phyloP scores from a whole-genome alignment of 1,140 invertebrate genomes.

The Sarcophaga peregrina region DNA sequence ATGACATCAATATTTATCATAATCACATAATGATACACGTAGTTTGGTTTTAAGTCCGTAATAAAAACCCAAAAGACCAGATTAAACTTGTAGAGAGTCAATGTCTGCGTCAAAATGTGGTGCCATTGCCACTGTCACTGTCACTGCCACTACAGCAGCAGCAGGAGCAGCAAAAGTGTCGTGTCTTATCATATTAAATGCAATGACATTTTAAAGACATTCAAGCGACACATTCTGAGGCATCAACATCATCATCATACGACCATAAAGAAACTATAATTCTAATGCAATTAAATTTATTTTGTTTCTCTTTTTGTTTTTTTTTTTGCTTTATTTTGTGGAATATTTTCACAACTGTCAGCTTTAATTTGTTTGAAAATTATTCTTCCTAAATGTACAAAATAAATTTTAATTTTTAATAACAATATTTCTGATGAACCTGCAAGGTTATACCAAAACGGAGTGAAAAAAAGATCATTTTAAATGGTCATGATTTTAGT shows the following conservation, averaged over 20 bases:
- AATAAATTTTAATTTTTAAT: too few relatives aligned
- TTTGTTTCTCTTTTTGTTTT: too few relatives aligned
- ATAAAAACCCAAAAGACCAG: neutral
- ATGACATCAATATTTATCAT: conserved; percentile 27
- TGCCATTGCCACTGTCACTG: neutral
- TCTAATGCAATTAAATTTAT: too few relatives aligned
- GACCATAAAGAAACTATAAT: neutral
- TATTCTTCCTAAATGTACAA: neutral
- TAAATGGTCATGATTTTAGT: conserved; percentile 7
- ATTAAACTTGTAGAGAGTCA: conserved; percentile 16
- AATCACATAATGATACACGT: neutral
- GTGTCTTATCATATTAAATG: neutral
- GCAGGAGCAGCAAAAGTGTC: neutral
- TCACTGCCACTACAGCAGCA: too few relatives aligned
- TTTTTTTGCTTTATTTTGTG: too few relatives aligned
- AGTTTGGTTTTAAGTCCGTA: neutral
- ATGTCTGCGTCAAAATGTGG: conserved; percentile 19
- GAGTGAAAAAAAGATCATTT: neutral
- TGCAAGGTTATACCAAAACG: neutral
- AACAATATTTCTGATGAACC: neutral
- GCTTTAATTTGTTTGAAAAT: conserved; percentile 12
- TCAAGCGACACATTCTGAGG: neutral
- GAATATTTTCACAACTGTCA: conserved; percentile 13
- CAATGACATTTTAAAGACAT: too few relatives aligned
- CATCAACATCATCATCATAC: neutral